Conservation (phyloP, 2,113 vertebrate genomes). For the Oxygymnocypris stewartii region DNA sequence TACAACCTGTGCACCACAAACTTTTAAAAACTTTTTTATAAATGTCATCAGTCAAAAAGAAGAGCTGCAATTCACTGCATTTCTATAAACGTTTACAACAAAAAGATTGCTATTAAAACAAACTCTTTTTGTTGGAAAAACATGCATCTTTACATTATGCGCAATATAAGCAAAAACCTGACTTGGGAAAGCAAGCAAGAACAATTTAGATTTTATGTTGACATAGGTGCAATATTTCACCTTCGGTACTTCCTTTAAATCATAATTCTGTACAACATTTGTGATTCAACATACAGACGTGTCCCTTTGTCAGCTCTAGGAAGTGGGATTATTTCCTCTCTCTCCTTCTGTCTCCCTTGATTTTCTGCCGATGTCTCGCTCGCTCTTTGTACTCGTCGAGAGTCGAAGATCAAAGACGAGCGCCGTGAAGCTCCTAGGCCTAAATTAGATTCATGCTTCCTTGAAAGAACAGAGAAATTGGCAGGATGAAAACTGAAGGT, state of each 20-base stretch:
- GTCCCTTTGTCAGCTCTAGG: neutral
- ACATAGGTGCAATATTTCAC: neutral
- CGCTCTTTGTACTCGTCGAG: conserved; percentile 65
- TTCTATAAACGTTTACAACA: neutral
- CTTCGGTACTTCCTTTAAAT: neutral
- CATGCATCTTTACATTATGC: neutral
- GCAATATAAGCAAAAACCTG: neutral
- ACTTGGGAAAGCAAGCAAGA: neutral
- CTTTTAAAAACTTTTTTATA: neutral
- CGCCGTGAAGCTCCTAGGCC: conserved; percentile 63
- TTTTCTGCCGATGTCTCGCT: conserved; percentile 11
- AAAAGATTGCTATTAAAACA: neutral
- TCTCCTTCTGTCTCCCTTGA: neutral
- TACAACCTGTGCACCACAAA: neutral
- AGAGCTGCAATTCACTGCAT: neutral
- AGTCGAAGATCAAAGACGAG: conserved; percentile 71
- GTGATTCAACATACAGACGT: neutral
- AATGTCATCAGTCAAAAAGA: neutral
- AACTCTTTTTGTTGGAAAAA: neutral
- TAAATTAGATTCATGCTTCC: conserved; percentile 75
- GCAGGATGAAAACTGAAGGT: conserved; percentile 72
- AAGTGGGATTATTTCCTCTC: conserved; percentile 4
- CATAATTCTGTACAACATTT: neutral
- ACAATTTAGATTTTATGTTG: neutral
- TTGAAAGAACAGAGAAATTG: conserved; percentile 73